Evolutionary conservation across 2,888 invertebrate species (phyloP).

Genomic region (Brachyptera putata): DNA sequence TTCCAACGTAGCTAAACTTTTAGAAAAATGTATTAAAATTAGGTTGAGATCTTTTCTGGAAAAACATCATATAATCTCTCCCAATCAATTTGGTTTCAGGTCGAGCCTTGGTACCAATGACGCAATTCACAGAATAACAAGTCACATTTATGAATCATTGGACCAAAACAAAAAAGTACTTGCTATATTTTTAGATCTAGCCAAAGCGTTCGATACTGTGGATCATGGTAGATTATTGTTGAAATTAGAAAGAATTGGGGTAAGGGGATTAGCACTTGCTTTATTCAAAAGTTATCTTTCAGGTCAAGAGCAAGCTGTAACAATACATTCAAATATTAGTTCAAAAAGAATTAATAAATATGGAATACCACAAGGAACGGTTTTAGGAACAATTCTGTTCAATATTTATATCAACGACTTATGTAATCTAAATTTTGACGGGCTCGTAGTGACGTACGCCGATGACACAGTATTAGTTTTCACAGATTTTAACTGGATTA

Average conservation of each 20-base stretch:
- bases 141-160: neutral
- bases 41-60: too few species aligned
- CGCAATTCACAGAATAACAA: neutral
- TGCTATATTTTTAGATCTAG: neutral
- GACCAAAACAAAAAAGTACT: neutral
- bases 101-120: constrained; percentile 1
- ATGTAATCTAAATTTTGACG: too few species aligned
- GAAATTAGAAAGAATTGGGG: neutral
- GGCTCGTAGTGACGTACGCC: too few species aligned
- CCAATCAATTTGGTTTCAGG: too few species aligned
- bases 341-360: too few species aligned
- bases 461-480: too few species aligned
- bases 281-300: neutral
- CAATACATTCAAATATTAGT: too few species aligned
- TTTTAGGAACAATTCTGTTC: neutral
- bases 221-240: neutral
- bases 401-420: neutral
- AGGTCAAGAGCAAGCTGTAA: neutral
- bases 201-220: neutral
- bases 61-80: too few species aligned
- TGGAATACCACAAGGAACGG: neutral
- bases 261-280: neutral
- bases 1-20: too few species aligned
- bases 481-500: too few species aligned
- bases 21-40: too few species aligned